Percentiles rank a stretch among this genome's conserved stretches.
Conservation (phyloP, 2,113 vertebrate species). For the Mystacornis crossleyi region DNA sequence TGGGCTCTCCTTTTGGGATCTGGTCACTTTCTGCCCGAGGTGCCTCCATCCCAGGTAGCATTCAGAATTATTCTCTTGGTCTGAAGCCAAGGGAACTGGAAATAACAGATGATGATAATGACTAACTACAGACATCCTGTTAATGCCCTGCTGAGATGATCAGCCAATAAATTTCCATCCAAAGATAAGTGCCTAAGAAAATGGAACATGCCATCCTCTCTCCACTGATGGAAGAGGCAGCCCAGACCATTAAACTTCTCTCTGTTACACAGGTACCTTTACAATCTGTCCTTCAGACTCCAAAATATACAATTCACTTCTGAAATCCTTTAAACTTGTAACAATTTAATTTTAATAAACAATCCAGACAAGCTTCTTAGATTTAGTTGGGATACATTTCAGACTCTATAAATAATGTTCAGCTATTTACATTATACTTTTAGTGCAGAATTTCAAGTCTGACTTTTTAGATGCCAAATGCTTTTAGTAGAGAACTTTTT, state of each 20-base stretch:
- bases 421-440: background rate
- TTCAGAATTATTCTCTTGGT: background rate
- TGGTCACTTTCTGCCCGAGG: background rate
- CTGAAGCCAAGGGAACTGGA: background rate
- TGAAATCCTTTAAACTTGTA: background rate
- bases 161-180: background rate
- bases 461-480: background rate
- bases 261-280: background rate
- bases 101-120: background rate
- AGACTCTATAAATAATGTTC: background rate
- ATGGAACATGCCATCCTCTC: background rate
- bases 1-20: background rate
- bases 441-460: background rate
- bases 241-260: background rate
- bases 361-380: background rate
- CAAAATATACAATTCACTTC: background rate
- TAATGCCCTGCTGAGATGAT: background rate
- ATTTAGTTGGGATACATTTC: background rate
- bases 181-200: background rate
- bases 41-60: background rate
- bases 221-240: background rate
- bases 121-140: background rate
- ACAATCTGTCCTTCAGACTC: background rate
- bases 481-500: conserved; percentile 24
- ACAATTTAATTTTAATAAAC: background rate